These are phyloP conservation scores for Phacellophora camtschatica DNA, from an alignment of 30 jellyfish, hydroid and myxozoan genomes.

Conservation along the genomic window DNA sequence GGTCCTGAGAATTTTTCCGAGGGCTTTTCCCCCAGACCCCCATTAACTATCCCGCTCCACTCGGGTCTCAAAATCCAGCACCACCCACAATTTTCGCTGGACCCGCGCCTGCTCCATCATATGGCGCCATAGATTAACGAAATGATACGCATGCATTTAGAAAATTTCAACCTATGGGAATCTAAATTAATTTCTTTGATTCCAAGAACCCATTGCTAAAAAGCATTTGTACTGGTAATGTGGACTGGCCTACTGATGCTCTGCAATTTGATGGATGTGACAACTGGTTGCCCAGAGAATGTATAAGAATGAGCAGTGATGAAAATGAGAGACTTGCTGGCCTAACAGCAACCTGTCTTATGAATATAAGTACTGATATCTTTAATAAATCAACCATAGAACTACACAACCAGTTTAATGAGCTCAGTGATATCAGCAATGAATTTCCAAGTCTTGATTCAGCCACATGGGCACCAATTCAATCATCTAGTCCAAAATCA, in stretches of 20 bases:
- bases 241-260: not conserved
- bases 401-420: not conserved
- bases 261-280: constrained; percentile 35
- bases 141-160: too few species aligned
- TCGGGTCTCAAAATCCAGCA: too few species aligned
- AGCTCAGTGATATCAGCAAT: constrained; percentile 14
- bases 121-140: too few species aligned
- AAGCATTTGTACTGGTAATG: not conserved
- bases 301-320: constrained; percentile 34
- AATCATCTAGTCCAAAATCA: constrained; percentile 24
- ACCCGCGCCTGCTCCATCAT: too few species aligned
- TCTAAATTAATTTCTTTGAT: too few species aligned
- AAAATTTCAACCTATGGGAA: too few species aligned
- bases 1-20: too few species aligned
- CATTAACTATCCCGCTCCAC: too few species aligned
- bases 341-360: constrained; percentile 26
- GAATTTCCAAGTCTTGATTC: constrained; percentile 38
- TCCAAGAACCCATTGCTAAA: too few species aligned
- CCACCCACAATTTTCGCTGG: too few species aligned
- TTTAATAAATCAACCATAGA: not conserved
- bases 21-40: too few species aligned
- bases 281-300: constrained; percentile 23
- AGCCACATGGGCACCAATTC: constrained; percentile 38
- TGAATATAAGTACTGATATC: constrained; percentile 10
- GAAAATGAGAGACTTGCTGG: constrained; percentile 35